These are phyloP conservation scores for Odontocolon sp. DNA, from an alignment of 2,888 invertebrate genomes.

Conservation along the genomic window DNA sequence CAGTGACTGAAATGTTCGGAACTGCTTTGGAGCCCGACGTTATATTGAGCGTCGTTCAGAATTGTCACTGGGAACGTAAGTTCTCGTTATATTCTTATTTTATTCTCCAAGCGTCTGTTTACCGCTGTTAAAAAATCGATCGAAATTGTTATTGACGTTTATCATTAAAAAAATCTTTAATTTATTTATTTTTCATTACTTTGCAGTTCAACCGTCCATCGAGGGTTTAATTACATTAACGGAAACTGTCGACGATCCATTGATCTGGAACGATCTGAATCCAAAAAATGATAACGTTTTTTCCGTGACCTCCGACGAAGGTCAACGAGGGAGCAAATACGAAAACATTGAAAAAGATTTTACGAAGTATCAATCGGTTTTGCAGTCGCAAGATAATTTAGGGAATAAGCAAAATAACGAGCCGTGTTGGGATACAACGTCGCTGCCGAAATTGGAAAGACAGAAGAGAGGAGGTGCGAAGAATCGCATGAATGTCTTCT, in stretches of 20 bases:
- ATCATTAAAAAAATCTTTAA: background rate
- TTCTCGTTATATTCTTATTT: constrained; percentile 26
- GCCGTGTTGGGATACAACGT: background rate
- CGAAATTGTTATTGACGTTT: too few relatives aligned
- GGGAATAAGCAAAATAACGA: background rate
- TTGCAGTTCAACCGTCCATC: constrained; percentile 67
- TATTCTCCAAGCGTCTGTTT: too few relatives aligned
- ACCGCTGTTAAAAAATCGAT: too few relatives aligned
- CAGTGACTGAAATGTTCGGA: constrained; percentile 73
- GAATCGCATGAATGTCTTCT: constrained; percentile 61
- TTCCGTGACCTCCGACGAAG: background rate
- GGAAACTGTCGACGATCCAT: constrained; percentile 58
- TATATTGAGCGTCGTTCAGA: constrained; percentile 71
- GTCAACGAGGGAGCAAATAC: background rate
- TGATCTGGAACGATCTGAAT: background rate
- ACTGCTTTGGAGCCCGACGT: constrained; percentile 69
- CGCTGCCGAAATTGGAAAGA: constrained; percentile 55
- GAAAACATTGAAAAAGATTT: background rate
- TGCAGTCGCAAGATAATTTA: background rate
- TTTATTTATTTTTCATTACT: background rate
- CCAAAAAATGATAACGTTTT: background rate
- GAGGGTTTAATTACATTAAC: constrained; percentile 69
- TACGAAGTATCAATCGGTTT: background rate
- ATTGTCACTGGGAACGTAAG: constrained; percentile 74
- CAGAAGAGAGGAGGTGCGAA: constrained; percentile 53